Evolutionary conservation across 2,797 vertebrate genomes (phyloP).

Genomic region (Yasuhikotakia modesta): DNA sequence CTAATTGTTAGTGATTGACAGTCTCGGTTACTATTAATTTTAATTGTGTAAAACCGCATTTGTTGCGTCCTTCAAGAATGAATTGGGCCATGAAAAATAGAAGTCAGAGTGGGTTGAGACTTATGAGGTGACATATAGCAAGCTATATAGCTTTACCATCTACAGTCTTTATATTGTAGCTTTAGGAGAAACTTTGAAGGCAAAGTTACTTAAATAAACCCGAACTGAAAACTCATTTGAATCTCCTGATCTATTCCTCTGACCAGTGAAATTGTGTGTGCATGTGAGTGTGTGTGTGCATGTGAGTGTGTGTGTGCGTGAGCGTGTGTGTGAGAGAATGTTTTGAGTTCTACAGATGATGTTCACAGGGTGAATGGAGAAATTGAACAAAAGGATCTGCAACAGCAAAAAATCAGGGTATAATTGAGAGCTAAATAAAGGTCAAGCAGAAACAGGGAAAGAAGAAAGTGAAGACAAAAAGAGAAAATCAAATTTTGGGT

Average conservation of each 20-base stretch:
- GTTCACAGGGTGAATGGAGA: neutral
- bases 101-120: no score
- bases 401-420: constrained; percentile 33
- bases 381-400: constrained; percentile 24
- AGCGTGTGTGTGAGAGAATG: neutral
- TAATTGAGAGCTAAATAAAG: constrained; percentile 45
- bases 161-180: neutral
- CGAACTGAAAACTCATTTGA: neutral
- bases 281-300: neutral
- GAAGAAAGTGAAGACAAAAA: constrained; percentile 6
- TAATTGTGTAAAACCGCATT: no score
- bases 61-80: no score
- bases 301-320: neutral
- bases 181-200: neutral
- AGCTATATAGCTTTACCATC: no score
- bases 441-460: constrained; percentile 26
- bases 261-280: neutral
- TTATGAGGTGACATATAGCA: no score
- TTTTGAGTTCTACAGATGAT: neutral
- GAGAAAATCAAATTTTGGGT: constrained; percentile 34
- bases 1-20: neutral
- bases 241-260: neutral
- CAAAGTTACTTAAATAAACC: neutral
- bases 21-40: no score
- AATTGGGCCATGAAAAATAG: no score